A percentile compares a stretch with the other conserved stretches of the same genome.
Conservation (phyloP, 2,797 vertebrate species). For the Takifugu ocellatus region DNA sequence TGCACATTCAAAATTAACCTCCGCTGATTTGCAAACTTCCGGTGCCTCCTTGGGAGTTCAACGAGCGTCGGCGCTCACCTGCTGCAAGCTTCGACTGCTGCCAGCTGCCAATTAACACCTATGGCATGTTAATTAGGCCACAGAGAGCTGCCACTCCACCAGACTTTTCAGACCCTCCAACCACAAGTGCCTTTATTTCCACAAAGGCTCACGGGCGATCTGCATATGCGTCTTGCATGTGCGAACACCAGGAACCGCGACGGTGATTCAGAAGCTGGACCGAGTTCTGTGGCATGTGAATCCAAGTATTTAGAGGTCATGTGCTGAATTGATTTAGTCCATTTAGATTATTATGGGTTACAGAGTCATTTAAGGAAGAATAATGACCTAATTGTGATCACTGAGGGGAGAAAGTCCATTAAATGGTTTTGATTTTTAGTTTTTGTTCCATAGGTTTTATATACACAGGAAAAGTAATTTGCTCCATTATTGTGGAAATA, state of each 20-base stretch:
- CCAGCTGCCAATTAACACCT: slow-evolving; percentile 79
- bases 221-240: slow-evolving; percentile 63
- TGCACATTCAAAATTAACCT: slow-evolving; percentile 71
- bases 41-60: slow-evolving; percentile 61
- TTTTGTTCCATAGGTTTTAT: too few relatives aligned
- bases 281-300: slow-evolving; percentile 33
- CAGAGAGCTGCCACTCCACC: slow-evolving; percentile 72
- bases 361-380: not conserved
- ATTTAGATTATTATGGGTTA: slow-evolving; percentile 22
- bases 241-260: slow-evolving; percentile 37
- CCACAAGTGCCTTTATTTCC: slow-evolving; percentile 71
- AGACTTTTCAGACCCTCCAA: slow-evolving; percentile 68
- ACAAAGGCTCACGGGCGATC: slow-evolving; percentile 60
- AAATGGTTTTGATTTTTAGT: too few relatives aligned
- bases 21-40: slow-evolving; percentile 53
- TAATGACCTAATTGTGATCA: too few relatives aligned
- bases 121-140: slow-evolving; percentile 75
- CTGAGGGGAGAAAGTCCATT: too few relatives aligned
- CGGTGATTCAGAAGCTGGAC: slow-evolving; percentile 21
- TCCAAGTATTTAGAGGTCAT: slow-evolving; percentile 32
- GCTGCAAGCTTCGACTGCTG: slow-evolving; percentile 67
- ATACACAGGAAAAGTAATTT: too few relatives aligned
- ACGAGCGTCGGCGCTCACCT: slow-evolving; percentile 67
- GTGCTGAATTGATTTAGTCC: slow-evolving; percentile 23
- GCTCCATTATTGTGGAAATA: too few relatives aligned